phyloP scores from a whole-genome alignment of 1,140 invertebrate genomes.

The Popillia japonica region DNA sequence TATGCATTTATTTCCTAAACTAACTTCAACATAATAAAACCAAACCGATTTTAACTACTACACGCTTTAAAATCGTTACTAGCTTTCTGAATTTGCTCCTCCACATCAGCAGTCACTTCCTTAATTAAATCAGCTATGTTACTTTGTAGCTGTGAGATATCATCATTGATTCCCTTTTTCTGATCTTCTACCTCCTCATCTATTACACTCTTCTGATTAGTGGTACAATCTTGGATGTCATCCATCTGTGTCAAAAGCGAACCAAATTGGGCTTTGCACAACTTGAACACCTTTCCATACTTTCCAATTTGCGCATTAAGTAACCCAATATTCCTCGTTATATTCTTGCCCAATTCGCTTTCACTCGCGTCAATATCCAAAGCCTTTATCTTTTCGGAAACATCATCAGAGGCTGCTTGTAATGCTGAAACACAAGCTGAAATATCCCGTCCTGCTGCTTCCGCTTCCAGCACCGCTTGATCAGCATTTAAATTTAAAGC shows the following conservation, averaged over 20 bases:
- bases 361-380: neutral
- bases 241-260: neutral
- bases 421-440: neutral
- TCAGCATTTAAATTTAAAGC: neutral
- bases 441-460: neutral
- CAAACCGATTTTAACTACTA: neutral
- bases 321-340: neutral
- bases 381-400: neutral
- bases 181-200: neutral
- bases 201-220: neutral
- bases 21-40: neutral
- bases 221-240: slow-evolving; percentile 3
- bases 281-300: neutral
- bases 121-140: neutral
- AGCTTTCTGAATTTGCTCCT: neutral
- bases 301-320: neutral
- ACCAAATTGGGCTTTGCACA: neutral
- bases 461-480: neutral
- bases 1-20: neutral
- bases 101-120: neutral
- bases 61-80: neutral
- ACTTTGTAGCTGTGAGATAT: neutral
- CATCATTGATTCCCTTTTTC: neutral
- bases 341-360: neutral
- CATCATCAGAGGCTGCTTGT: neutral